Evolutionary conservation across 2,888 invertebrate species (phyloP).

Genomic region (Tiphia femorata): DNA sequence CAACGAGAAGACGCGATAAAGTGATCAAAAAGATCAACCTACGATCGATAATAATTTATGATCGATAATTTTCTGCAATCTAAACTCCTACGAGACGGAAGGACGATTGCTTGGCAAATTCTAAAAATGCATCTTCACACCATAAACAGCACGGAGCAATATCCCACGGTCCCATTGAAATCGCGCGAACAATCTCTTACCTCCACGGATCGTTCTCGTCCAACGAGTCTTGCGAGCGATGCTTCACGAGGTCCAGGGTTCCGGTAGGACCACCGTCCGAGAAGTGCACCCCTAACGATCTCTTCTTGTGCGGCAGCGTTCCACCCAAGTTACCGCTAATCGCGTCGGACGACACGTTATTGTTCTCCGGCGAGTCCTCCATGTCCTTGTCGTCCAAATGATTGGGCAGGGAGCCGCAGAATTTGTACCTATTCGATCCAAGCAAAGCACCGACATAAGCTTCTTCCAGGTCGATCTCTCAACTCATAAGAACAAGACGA

Average conservation of each 20-base stretch:
- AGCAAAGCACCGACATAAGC: too few relatives aligned
- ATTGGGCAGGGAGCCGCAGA: constrained; percentile 78
- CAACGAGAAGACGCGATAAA: too few relatives aligned
- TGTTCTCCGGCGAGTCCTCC: constrained; percentile 67
- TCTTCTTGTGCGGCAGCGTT: constrained; percentile 65
- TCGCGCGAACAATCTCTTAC: too few relatives aligned
- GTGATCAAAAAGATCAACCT: too few relatives aligned
- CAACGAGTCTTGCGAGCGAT: constrained; percentile 63
- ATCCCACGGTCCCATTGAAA: too few relatives aligned
- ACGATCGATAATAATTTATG: too few relatives aligned
- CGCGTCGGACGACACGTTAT: constrained; percentile 70
- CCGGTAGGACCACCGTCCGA: constrained; percentile 56
- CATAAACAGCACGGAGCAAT: too few relatives aligned
- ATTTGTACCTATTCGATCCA: constrained; percentile 64
- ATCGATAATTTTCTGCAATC: too few relatives aligned
- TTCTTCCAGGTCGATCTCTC: not conserved
- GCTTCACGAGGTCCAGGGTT: constrained; percentile 60
- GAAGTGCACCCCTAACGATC: constrained; percentile 57
- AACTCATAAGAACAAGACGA: not conserved
- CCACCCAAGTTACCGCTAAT: constrained; percentile 63
- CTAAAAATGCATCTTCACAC: too few relatives aligned
- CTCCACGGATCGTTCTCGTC: constrained; percentile 66
- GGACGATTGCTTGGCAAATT: too few relatives aligned
- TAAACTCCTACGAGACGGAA: too few relatives aligned
- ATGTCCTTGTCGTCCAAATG: constrained; percentile 76